Evolutionary conservation across 1,140 invertebrate genomes (phyloP).

Genomic region (Hyphantria cunea): DNA sequence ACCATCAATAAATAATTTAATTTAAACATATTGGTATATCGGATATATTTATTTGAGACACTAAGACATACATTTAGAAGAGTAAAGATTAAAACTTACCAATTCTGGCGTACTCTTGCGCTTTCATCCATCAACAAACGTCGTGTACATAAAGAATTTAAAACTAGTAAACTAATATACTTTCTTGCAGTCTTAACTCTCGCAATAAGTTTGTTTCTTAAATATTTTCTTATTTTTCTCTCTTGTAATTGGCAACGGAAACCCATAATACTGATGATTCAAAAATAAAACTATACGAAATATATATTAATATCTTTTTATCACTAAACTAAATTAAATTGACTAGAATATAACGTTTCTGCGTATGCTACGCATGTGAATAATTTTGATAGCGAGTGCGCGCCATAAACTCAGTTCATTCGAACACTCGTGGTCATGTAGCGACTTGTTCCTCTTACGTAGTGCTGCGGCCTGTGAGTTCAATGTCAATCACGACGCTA

Average conservation of each 20-base stretch:
- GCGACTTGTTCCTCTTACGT: conserved; percentile 13
- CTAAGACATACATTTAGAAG: no score
- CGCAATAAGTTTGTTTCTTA: conserved; percentile 34
- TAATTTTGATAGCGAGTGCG: conserved; percentile 7
- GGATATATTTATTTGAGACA: no score
- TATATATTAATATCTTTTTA: conserved; percentile 27
- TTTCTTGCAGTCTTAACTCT: conserved; percentile 41
- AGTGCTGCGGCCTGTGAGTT: conserved; percentile 7
- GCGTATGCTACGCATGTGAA: conserved; percentile 10
- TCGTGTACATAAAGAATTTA: conserved; percentile 22
- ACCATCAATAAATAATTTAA: no score
- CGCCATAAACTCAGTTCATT: conserved; percentile 1
- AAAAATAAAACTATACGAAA: conserved; percentile 4
- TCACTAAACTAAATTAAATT: conserved; percentile 10
- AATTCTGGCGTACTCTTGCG: conserved; percentile 16
- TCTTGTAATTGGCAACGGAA: conserved; percentile 50
- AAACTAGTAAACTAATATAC: conserved; percentile 23
- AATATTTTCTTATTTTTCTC: conserved; percentile 39
- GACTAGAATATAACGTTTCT: conserved; percentile 20
- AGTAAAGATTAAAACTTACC: conserved; percentile 26
- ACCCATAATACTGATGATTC: conserved; percentile 49
- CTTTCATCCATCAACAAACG: conserved; percentile 31
- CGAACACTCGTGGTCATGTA: conserved; percentile 11
- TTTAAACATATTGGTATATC: no score
- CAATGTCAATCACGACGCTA: conserved; percentile 7